Percentiles rank a stretch among this genome's conserved stretches.
phyloP scores from a whole-genome alignment of 2,113 vertebrate species.

The Mellivora capensis region DNA sequence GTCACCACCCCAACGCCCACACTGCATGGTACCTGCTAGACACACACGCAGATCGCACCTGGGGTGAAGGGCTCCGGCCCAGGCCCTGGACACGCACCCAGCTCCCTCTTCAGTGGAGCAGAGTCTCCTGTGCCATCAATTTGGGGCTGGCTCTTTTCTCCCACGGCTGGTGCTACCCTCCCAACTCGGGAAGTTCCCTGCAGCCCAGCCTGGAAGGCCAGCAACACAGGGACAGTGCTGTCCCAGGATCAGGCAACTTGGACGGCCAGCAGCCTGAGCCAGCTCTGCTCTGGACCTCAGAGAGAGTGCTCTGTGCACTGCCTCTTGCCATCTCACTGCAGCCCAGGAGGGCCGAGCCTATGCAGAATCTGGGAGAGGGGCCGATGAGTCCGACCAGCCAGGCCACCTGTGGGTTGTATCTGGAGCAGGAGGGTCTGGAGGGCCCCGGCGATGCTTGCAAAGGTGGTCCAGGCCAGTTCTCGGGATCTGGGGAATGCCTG shows the following conservation, averaged over 20 bases:
- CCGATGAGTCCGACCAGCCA: background rate
- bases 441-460: background rate
- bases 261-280: background rate
- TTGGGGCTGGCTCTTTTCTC: background rate
- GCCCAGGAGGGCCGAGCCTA: background rate
- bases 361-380: background rate
- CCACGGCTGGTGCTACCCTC: background rate
- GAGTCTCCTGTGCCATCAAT: background rate
- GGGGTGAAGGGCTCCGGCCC: background rate
- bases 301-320: background rate
- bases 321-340: background rate
- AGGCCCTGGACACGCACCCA: accelerated
- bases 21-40: background rate
- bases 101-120: accelerated
- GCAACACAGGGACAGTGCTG: background rate
- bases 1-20: background rate
- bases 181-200: accelerated
- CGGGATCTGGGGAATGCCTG: accelerated
- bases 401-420: too few relatives aligned
- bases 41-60: background rate
- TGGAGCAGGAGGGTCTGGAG: background rate
- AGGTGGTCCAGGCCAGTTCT: background rate
- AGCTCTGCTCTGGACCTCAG: background rate
- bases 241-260: too few relatives aligned
- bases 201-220: background rate